These are phyloP conservation scores for Melikaiella ostensackeni DNA, from an alignment of 2,888 invertebrate species.

Conservation along the genomic window DNA sequence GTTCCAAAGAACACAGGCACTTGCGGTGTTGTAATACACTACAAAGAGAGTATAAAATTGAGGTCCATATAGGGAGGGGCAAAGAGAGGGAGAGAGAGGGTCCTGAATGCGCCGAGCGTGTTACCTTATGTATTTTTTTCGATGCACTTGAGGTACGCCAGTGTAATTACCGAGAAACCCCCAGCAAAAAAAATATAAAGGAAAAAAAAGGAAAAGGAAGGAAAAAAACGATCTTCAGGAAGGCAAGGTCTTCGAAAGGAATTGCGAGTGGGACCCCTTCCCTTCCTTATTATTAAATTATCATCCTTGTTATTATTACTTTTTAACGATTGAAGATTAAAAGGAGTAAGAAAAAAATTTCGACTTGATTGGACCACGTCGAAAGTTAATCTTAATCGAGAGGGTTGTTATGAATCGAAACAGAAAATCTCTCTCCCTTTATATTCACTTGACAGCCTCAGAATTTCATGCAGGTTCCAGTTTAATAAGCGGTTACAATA, in stretches of 20 bases:
- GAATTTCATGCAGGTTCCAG: not conserved
- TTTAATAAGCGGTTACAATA: too few species aligned
- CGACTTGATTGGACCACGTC: slow-evolving; percentile 5
- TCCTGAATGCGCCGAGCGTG: not conserved
- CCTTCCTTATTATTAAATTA: slow-evolving; percentile 30
- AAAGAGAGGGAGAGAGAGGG: slow-evolving; percentile 46
- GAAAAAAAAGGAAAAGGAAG: not conserved
- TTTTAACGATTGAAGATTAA: not conserved
- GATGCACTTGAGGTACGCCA: slow-evolving; percentile 27
- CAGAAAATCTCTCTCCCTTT: slow-evolving; percentile 8
- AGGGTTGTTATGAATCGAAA: slow-evolving; percentile 5
- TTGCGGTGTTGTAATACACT: slow-evolving; percentile 46
- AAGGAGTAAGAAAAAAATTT: slow-evolving; percentile 16
- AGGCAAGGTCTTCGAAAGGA: not conserved
- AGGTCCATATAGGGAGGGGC: slow-evolving; percentile 28
- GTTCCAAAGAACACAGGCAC: slow-evolving; percentile 46
- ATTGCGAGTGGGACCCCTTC: not conserved
- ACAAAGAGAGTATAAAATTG: slow-evolving; percentile 46
- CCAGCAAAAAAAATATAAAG: not conserved
- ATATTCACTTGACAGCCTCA: slow-evolving; percentile 15
- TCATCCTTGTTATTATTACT: slow-evolving; percentile 31
- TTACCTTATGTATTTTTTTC: slow-evolving; percentile 4
- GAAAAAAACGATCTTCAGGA: slow-evolving; percentile 2
- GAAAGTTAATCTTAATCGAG: not conserved
- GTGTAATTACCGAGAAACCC: slow-evolving; percentile 32